These are phyloP conservation scores for Platycercus adscitus DNA, from an alignment of 2,113 vertebrate genomes.

Conservation along the genomic window DNA sequence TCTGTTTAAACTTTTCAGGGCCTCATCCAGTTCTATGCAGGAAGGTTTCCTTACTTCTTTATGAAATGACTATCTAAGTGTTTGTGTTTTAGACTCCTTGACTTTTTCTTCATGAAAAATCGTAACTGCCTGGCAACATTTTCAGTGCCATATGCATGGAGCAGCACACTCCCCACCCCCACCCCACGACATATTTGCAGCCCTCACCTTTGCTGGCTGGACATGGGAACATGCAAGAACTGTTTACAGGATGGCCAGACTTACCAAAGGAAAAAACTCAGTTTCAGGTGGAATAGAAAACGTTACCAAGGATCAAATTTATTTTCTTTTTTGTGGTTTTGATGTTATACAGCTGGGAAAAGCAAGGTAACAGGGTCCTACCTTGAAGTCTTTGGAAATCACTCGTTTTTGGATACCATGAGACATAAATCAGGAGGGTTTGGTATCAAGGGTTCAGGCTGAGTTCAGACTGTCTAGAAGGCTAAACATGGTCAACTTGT, in stretches of 20 bases:
- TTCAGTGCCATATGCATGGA: neutral
- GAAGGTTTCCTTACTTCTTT: neutral
- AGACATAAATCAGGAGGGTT: neutral
- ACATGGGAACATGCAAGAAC: neutral
- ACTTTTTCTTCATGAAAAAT: neutral
- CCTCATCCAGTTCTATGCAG: neutral
- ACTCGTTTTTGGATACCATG: neutral
- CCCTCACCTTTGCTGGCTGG: neutral
- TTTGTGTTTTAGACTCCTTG: neutral
- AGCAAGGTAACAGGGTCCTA: neutral
- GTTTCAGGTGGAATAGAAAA: neutral
- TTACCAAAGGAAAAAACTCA: neutral
- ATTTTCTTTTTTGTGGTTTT: neutral
- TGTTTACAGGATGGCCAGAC: neutral
- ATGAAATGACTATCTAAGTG: neutral
- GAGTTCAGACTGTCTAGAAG: neutral
- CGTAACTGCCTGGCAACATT: neutral
- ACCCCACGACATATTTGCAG: neutral
- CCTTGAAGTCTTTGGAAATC: neutral
- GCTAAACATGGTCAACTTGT: neutral
- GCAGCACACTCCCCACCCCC: neutral
- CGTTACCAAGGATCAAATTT: neutral
- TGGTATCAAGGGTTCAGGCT: neutral
- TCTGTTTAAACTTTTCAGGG: neutral
- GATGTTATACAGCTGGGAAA: fast-evolving